A percentile compares a stretch with the other conserved stretches of the same genome.
phyloP scores from a whole-genome alignment of 2,797 vertebrate genomes.

The Chiloscyllium punctatum region DNA sequence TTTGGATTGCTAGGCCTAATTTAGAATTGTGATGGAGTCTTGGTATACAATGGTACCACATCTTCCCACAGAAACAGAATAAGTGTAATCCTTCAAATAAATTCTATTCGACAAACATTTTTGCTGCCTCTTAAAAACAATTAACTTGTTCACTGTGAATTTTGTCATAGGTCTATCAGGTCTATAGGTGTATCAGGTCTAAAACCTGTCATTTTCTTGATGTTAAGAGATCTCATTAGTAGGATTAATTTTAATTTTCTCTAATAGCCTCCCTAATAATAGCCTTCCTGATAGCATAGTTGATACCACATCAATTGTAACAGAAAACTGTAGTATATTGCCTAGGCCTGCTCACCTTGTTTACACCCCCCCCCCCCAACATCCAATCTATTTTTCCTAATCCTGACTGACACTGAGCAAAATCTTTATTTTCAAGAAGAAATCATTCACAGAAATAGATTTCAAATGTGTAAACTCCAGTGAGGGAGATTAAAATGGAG shows the following conservation, averaged over 20 bases:
- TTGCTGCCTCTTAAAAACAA: not conserved
- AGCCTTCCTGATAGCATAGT: not conserved
- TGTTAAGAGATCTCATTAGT: not conserved
- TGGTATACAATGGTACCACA: not conserved
- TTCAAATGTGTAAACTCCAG: not conserved
- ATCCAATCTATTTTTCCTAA: not conserved
- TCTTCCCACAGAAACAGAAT: not conserved
- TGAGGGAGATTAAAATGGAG: not conserved
- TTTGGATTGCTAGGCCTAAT: not conserved
- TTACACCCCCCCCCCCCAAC: not conserved
- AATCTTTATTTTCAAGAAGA: not conserved
- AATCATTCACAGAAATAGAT: not conserved
- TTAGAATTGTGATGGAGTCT: not conserved
- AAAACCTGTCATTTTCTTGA: not conserved
- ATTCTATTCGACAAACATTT: not conserved
- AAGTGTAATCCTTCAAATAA: not conserved
- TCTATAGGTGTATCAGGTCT: not conserved
- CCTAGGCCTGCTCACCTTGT: not conserved
- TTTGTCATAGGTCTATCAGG: not conserved
- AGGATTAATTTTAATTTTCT: not conserved
- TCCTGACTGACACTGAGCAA: not conserved
- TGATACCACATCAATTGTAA: not conserved
- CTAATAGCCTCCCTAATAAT: not conserved
- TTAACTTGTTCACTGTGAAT: not conserved
- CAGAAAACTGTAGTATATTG: not conserved